Percentiles rank a stretch among this genome's conserved stretches.
Conservation (phyloP, 2,797 vertebrate species). For the Neosilurus hyrtlii region DNA sequence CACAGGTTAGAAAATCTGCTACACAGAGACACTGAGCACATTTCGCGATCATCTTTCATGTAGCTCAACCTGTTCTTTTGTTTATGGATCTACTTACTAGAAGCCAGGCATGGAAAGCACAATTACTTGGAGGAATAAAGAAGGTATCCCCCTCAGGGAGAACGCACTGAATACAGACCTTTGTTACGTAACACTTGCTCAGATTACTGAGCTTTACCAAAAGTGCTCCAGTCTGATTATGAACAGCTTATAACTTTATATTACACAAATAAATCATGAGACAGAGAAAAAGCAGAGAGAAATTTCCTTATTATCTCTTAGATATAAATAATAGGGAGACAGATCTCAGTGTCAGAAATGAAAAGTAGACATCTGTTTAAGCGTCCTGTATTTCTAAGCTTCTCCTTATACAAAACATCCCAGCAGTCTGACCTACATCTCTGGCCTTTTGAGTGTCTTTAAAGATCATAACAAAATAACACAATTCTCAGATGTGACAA, state of each 20-base stretch:
- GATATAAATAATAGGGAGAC: not conserved
- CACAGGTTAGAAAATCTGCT: not conserved
- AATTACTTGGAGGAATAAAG: not conserved
- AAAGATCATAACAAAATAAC: not conserved
- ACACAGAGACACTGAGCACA: not conserved
- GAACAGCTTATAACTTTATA: not conserved
- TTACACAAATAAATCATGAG: not conserved
- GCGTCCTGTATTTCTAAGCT: not conserved
- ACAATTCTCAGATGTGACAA: not conserved
- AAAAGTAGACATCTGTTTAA: not conserved
- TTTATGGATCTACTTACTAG: not conserved
- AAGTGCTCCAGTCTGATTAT: not conserved
- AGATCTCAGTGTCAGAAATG: not conserved
- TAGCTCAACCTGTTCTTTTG: slow-evolving; percentile 9
- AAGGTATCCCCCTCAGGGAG: not conserved
- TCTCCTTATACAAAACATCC: not conserved
- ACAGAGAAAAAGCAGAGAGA: not conserved
- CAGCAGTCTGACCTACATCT: not conserved
- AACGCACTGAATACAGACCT: not conserved
- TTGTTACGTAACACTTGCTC: not conserved
- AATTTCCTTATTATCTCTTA: not conserved
- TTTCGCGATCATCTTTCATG: not conserved
- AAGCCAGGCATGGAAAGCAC: slow-evolving; percentile 7
- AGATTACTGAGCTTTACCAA: not conserved
- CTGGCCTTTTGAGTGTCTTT: not conserved